These are phyloP conservation scores for Leptinotarsa undecemlineata DNA, from an alignment of 1,140 invertebrate species.

Conservation along the genomic window DNA sequence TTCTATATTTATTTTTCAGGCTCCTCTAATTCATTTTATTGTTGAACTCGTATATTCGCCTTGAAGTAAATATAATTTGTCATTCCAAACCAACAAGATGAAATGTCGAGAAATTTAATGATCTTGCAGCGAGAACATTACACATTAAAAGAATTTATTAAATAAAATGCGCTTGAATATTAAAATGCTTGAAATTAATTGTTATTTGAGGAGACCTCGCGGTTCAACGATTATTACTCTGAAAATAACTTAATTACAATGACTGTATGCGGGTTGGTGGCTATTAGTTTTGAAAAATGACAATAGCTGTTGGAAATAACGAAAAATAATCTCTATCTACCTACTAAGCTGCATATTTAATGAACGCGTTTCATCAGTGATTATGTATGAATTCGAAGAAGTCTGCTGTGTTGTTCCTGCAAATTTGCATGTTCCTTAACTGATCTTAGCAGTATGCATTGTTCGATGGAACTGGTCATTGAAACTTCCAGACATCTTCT, in stretches of 20 bases:
- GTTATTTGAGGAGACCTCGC: background rate
- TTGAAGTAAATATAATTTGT: no score
- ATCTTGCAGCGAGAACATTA: background rate
- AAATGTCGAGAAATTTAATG: background rate
- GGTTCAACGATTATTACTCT: background rate
- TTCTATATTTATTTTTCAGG: no score
- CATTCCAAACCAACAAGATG: no score
- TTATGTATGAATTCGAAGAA: background rate
- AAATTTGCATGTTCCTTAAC: background rate
- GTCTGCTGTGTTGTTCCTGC: background rate
- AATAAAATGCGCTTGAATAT: background rate
- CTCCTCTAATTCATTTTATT: no score
- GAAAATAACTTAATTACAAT: background rate
- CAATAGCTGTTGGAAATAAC: background rate
- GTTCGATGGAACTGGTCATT: background rate
- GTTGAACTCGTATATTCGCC: no score
- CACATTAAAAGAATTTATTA: background rate
- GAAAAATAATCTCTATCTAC: background rate
- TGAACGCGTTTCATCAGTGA: background rate
- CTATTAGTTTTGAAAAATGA: background rate
- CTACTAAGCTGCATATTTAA: background rate
- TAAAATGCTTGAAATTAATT: slow-evolving; percentile 1
- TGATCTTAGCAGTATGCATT: background rate
- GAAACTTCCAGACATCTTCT: background rate
- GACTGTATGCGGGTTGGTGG: background rate